Base-by-base conservation (phyloP, 2,797 vertebrate species). In the Platyrinchus mystaceus region DNA sequence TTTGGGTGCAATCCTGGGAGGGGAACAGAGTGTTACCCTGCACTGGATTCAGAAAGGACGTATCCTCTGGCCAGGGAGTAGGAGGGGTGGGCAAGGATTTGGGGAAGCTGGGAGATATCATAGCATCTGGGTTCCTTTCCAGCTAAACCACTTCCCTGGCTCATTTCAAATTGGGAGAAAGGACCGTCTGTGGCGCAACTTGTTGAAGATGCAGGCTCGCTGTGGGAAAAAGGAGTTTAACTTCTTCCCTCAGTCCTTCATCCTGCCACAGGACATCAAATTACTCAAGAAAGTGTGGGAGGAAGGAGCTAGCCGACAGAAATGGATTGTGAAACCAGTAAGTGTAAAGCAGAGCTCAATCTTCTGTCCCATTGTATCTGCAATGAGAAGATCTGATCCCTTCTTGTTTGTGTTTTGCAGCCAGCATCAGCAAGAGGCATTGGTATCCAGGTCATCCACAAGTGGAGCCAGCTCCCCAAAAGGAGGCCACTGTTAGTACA, bases 291-390 rank as follows among this genome's bases (percentile, higher is more conserved):
- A 99, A 92, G 98, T 98, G 17, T 99, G 99, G 99, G 99, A 99
- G 96, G 98, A 99, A 44, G 97, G 98, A 30, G 97, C 97, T 52
- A 97, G 97, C 94, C 97, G 96, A 74, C 99, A 99, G 92, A 99
- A 99, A 90, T 99, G 99, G 99, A 99, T 99, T 91, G 98, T 99
- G 87, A 99, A 99, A 95, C 99, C 99, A 64, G 99, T 99, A 98
- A 95, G 98, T 19, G 3, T 80, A 77, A 59, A 90, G 66, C 68
- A 52, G 79, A 78, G 30, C 39, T 84, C 22, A 26, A 2, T 64
- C 16, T 28, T 89, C 9, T 67, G 11, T 58, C 23, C 59, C 18
- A 5, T 6, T 68, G 21, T 80, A 39, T 18, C 36, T 53, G 5
- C 44, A 46, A 47, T n/a, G 47, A 64, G n/a, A 49, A 30, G 22